Conservation (phyloP, 1,140 invertebrate genomes). For the Anadara kagoshimensis region DNA sequence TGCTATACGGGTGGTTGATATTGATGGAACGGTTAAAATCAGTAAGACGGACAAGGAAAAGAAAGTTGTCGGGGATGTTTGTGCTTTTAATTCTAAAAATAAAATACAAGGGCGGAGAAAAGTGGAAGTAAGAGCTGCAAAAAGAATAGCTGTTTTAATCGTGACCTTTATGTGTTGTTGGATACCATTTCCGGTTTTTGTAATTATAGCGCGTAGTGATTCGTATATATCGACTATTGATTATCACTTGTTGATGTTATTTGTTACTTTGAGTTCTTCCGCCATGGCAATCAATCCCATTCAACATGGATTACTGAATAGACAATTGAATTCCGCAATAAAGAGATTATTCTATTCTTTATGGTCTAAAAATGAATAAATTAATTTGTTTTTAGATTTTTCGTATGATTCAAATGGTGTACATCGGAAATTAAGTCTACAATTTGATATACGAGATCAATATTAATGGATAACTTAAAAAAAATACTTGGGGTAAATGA, state of each 20-base stretch:
- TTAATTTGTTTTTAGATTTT: no score
- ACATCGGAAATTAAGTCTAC: no score
- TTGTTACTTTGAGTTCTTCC: conserved; percentile 1
- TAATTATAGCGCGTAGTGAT: conserved; percentile 1
- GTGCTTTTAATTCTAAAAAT: conserved; percentile 45
- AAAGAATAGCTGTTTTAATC: conserved; percentile 45
- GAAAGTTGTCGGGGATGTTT: conserved; percentile 34
- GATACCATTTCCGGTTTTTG: conserved; percentile 42
- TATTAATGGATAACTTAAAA: no score
- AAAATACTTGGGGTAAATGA: no score
- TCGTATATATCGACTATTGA: neutral
- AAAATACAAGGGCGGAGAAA: conserved; percentile 38
- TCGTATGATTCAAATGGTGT: no score
- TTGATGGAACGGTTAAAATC: conserved; percentile 42
- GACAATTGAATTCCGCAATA: conserved; percentile 14
- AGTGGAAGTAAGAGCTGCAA: conserved; percentile 44
- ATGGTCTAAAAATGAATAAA: no score
- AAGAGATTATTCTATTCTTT: no score
- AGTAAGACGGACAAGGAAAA: conserved; percentile 13
- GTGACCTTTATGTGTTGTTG: conserved; percentile 39
- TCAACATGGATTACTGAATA: conserved; percentile 16
- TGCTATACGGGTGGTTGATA: conserved; percentile 31
- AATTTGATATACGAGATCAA: no score
- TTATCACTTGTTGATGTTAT: neutral
- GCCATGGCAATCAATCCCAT: conserved; percentile 21